A percentile compares a stretch with the other conserved stretches of the same genome.
Conservation (phyloP, 2,797 vertebrate genomes). For the Tapirus indicus region DNA sequence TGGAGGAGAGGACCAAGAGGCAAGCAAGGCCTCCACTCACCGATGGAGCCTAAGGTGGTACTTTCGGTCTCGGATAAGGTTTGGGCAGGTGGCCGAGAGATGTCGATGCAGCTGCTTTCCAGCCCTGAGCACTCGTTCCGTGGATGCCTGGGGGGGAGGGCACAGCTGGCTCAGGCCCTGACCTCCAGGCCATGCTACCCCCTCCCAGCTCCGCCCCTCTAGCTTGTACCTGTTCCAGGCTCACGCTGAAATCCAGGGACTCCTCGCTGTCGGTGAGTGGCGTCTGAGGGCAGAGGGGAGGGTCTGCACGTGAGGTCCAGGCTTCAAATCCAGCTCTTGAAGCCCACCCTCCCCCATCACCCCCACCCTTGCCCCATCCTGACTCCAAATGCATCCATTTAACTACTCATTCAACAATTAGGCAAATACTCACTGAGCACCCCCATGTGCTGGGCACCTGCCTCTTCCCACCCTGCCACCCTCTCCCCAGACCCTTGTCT, state of each 20-base stretch:
- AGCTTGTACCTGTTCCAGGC: slow-evolving; percentile 93
- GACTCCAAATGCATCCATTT: neutral
- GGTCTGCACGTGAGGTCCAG: neutral
- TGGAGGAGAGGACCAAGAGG: too few species aligned
- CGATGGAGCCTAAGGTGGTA: slow-evolving; percentile 95
- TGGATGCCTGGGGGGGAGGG: slow-evolving; percentile 90
- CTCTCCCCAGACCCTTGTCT: neutral
- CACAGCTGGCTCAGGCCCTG: neutral
- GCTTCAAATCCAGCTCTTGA: neutral
- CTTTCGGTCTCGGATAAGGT: slow-evolving; percentile 95
- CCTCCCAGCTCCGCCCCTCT: fast-evolving
- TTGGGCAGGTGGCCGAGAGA: slow-evolving; percentile 89
- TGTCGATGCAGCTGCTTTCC: slow-evolving; percentile 91
- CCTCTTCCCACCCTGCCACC: neutral
- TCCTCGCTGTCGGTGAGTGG: slow-evolving; percentile 92
- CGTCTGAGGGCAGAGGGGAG: slow-evolving; percentile 89
- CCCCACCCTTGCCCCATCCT: neutral
- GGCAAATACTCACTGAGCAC: neutral
- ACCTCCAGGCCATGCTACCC: neutral
- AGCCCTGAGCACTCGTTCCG: slow-evolving; percentile 93
- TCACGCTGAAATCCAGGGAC: slow-evolving; percentile 87
- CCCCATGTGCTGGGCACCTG: fast-evolving
- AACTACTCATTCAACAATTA: neutral
- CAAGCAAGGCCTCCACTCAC: slow-evolving; percentile 83
- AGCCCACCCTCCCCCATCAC: too few species aligned